Evolutionary conservation across 2,113 vertebrate species (phyloP).

Genomic region (Puntigrus tetrazona): DNA sequence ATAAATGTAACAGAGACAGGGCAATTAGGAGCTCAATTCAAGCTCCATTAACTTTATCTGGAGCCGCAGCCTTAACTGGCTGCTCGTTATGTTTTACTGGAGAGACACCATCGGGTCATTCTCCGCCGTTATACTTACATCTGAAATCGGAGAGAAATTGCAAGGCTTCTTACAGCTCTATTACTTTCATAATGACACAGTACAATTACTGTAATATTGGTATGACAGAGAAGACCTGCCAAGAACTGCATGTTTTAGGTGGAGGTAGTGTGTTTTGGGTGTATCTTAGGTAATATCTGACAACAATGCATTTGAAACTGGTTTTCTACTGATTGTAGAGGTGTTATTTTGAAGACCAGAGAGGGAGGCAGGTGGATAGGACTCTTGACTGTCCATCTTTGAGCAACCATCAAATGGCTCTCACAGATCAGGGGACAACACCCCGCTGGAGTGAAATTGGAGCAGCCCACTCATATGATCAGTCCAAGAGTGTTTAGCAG

Average conservation of each 20-base stretch:
- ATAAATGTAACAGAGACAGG: slow-evolving; percentile 89
- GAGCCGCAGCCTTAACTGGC: slow-evolving; percentile 80
- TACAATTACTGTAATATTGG: slow-evolving; percentile 11
- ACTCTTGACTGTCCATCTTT: slow-evolving; percentile 37
- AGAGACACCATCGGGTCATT: slow-evolving; percentile 54
- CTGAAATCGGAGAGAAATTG: slow-evolving; percentile 48
- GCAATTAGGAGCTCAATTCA: slow-evolving; percentile 95
- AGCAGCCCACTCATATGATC: slow-evolving; percentile 46
- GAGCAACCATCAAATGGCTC: slow-evolving; percentile 36
- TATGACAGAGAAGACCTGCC: slow-evolving; percentile 1
- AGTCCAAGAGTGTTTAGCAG: slow-evolving; percentile 53
- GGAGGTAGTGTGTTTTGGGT: not conserved
- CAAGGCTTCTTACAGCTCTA: slow-evolving; percentile 31
- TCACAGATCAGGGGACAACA: slow-evolving; percentile 40
- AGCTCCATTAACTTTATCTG: slow-evolving; percentile 94
- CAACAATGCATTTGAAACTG: slow-evolving; percentile 1
- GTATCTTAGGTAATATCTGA: not conserved
- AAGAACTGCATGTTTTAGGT: slow-evolving; percentile 4
- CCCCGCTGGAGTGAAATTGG: slow-evolving; percentile 43
- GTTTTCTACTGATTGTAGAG: not conserved
- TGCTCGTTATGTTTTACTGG: slow-evolving; percentile 60
- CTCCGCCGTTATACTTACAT: slow-evolving; percentile 56
- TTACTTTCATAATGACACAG: slow-evolving; percentile 25
- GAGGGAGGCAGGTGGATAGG: not conserved
- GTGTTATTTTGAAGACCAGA: not conserved